Evolutionary conservation across 2,113 vertebrate species (phyloP).

Genomic region (Gymnocephalus cernua): DNA sequence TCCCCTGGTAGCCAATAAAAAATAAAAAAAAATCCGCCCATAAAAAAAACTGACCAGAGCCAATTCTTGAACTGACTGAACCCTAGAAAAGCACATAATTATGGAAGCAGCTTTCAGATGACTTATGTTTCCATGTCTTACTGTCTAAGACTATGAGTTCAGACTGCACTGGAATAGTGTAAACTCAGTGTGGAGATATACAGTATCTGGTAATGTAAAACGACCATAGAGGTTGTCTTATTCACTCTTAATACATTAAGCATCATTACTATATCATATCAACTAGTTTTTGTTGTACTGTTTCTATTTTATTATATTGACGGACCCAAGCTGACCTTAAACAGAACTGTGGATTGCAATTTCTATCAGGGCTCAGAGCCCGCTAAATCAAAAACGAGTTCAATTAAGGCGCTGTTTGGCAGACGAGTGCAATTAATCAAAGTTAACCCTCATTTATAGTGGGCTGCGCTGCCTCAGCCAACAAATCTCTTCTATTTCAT

Average conservation of each 20-base stretch:
- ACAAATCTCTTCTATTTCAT: conserved; percentile 25
- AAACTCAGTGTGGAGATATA: background rate
- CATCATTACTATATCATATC: background rate
- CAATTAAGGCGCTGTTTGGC: conserved; percentile 28
- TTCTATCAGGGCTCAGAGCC: conserved; percentile 26
- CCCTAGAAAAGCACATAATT: background rate
- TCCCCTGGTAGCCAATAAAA: background rate
- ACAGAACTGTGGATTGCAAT: conserved; percentile 17
- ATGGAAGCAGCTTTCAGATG: conserved; percentile 1
- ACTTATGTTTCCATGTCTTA: background rate
- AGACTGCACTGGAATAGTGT: background rate
- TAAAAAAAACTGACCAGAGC: background rate
- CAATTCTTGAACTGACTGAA: background rate
- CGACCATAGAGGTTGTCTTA: background rate
- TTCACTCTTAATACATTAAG: background rate
- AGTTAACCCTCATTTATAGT: conserved; percentile 34
- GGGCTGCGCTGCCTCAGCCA: background rate
- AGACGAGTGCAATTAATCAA: conserved; percentile 55
- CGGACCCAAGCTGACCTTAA: background rate
- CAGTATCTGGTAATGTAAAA: conserved; percentile 13
- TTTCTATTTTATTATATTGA: conserved; percentile 2
- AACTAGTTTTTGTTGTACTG: background rate
- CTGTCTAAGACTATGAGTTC: background rate
- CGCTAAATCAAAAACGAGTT: conserved; percentile 42
- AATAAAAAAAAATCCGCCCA: too few relatives aligned